Evolutionary conservation across 1,140 invertebrate genomes (phyloP).

Genomic region (Achroia grisella): DNA sequence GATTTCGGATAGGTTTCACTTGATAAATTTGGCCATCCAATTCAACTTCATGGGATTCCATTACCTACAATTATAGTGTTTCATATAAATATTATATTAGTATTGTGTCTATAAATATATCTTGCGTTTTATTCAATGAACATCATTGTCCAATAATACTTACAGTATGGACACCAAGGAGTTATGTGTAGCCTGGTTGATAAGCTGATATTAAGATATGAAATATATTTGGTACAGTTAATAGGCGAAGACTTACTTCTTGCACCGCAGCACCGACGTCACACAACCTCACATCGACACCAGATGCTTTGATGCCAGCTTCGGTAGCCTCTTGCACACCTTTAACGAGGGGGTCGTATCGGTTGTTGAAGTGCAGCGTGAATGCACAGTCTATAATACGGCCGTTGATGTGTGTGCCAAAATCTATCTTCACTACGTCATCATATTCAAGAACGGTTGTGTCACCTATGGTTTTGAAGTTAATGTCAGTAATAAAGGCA

Average conservation of each 20-base stretch:
- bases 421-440: conserved; percentile 99
- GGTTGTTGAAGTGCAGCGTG: conserved; percentile 96
- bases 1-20: conserved; percentile 98
- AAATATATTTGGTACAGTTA: no score
- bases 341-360: conserved; percentile 96
- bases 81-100: background rate
- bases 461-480: conserved; percentile 77
- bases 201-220: no score
- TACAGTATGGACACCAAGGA: no score
- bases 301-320: conserved; percentile 95
- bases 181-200: no score
- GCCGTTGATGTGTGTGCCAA: conserved; percentile 99
- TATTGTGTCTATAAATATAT: no score
- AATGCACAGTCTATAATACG: conserved; percentile 99
- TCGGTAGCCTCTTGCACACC: conserved; percentile 98
- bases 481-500: background rate
- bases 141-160: no score
- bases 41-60: conserved; percentile 99
- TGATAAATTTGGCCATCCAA: conserved; percentile 97
- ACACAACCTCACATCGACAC: conserved; percentile 97
- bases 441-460: conserved; percentile 94
- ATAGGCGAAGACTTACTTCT: conserved; percentile 73
- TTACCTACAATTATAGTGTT: conserved; percentile 64
- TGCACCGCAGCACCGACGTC: conserved; percentile 98
- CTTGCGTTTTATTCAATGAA: no score